These are phyloP conservation scores for Dolichoris vasculosae DNA, from an alignment of 1,140 invertebrate species.

Conservation along the genomic window DNA sequence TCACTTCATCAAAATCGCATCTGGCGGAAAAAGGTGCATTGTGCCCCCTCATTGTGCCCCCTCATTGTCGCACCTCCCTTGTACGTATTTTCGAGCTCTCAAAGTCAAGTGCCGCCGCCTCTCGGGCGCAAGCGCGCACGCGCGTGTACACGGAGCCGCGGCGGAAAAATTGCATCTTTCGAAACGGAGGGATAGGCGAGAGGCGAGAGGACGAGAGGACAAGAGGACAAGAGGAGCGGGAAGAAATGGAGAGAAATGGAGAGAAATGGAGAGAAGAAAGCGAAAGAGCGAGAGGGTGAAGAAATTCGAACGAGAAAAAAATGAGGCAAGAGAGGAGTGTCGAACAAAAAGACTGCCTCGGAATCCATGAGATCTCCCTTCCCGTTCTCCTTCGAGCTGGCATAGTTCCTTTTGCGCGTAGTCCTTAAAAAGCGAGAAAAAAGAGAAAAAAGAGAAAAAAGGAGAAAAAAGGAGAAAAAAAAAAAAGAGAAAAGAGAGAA, in stretches of 20 bases:
- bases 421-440: slow-evolving; percentile 24
- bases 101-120: slow-evolving; percentile 67
- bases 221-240: neutral
- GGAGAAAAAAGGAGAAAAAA: neutral
- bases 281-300: slow-evolving; percentile 21
- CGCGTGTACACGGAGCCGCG: neutral
- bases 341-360: slow-evolving; percentile 20
- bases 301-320: slow-evolving; percentile 52
- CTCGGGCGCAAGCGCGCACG: neutral
- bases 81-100: slow-evolving; percentile 34
- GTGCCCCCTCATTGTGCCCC: slow-evolving; percentile 53
- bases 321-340: slow-evolving; percentile 41
- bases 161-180: slow-evolving; percentile 38
- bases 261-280: slow-evolving; percentile 32
- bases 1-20: slow-evolving; percentile 67
- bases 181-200: neutral
- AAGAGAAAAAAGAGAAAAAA: neutral
- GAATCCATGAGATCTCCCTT: neutral
- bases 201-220: slow-evolving; percentile 28
- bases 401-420: slow-evolving; percentile 12
- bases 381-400: neutral
- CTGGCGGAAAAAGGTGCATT: slow-evolving; percentile 58
- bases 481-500: neutral
- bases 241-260: slow-evolving; percentile 32
- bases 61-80: slow-evolving; percentile 22